Base-by-base conservation (phyloP, 1,140 invertebrate species). In the Drosophila repletoides region DNA sequence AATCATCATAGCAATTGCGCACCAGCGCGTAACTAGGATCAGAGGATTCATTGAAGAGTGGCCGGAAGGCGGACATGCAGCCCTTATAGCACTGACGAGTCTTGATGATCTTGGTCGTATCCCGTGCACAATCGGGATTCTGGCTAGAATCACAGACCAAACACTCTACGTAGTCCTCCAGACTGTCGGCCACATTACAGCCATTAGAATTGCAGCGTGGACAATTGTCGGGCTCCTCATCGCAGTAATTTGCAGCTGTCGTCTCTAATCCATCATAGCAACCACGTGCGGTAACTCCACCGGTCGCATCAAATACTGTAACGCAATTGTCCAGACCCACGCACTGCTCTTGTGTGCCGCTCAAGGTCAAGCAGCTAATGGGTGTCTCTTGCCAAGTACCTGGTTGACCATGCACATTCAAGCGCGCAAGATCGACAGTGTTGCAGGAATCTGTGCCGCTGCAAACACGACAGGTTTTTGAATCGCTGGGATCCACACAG, bases 161-260 rank as follows among this genome's bases (percentile, higher is more conserved):
- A 3, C 88, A 89, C 12, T 86, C 67, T 0, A 89, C 69, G 26
- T 86, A 89, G 9, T 59, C 43, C 1, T 51, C 36, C 2, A 72
- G 52, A 10, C 52, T 66, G 15, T 63, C 67, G 19, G 88, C 84
- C 3, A 60, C 33, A 15, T 89, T 89, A 48, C 88, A 89, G n/a
- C 74, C 80, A 26, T 89, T 89, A 7, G 88, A 89, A 12, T 89
- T 89, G 41, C 88, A 89, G 29, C 80, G 80, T 0, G 77, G 75
- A 38, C 88, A 89, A 0, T 61, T 63, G 0, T 53, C 38, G 0
- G 66, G 63, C 21, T 84, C 40, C 1, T 43, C 61, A 0, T 83
- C 70, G n/a, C 88, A 89, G 22, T 68, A 75, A 0, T 5, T 46
- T n/a, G 33, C 9, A 5, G 58, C 15, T 5, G 38, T n/a, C 1